These are phyloP conservation scores for Micropoecilia bifurca DNA, from an alignment of 2,797 vertebrate species.

Conservation along the genomic window DNA sequence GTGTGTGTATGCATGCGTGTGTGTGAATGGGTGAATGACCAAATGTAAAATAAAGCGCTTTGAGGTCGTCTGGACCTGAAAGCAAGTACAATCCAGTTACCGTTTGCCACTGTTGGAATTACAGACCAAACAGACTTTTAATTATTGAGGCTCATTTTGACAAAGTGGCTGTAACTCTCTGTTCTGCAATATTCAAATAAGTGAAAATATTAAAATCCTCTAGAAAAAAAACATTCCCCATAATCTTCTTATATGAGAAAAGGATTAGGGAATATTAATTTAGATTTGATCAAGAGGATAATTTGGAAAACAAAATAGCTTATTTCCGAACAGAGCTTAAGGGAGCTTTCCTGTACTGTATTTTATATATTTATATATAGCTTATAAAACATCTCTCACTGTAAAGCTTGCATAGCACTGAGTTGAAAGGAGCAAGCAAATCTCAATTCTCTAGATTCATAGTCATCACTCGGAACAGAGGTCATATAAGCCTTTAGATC, in stretches of 20 bases:
- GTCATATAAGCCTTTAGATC: conserved; percentile 47
- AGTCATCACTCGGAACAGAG: conserved; percentile 49
- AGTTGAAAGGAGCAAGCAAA: conserved; percentile 21
- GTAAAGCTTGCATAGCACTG: neutral
- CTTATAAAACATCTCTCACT: conserved; percentile 12
- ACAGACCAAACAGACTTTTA: conserved; percentile 9
- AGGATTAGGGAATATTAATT: conserved; percentile 56
- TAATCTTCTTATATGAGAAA: conserved; percentile 46
- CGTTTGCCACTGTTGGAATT: conserved; percentile 27
- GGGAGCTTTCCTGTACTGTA: neutral
- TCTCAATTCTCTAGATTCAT: conserved; percentile 36
- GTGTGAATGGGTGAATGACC: too few relatives aligned
- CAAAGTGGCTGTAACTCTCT: conserved; percentile 27
- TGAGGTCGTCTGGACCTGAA: too few relatives aligned
- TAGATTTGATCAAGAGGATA: conserved; percentile 12
- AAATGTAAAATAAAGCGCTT: too few relatives aligned
- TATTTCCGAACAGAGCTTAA: conserved; percentile 42
- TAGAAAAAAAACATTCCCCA: conserved; percentile 22
- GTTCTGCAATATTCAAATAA: conserved; percentile 21
- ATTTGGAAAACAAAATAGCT: conserved; percentile 34
- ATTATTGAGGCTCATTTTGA: conserved; percentile 25
- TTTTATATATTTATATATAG: neutral
- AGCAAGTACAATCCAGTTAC: too few relatives aligned
- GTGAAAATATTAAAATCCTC: conserved; percentile 33
- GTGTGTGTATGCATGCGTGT: too few relatives aligned